Evolutionary conservation across 2,888 invertebrate species (phyloP).

Genomic region (Auanema freiburgensis): DNA sequence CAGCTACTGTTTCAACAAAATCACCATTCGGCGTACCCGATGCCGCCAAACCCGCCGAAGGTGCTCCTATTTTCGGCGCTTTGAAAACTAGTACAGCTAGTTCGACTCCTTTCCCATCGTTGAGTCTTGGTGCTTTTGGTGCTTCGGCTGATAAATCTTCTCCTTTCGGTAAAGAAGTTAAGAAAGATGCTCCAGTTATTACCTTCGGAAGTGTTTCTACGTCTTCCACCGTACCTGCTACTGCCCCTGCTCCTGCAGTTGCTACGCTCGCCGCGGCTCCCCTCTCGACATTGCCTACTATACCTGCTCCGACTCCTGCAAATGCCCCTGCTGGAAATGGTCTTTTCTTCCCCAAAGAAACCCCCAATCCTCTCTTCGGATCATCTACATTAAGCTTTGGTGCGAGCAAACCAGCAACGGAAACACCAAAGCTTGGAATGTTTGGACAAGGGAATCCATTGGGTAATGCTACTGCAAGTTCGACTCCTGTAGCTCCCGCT

Average conservation of each 20-base stretch:
- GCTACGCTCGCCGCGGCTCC: background rate
- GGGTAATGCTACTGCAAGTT: background rate
- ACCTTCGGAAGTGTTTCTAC: slow-evolving; percentile 6
- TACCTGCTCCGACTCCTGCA: background rate
- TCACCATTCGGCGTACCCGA: background rate
- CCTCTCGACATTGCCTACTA: background rate
- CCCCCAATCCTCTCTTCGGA: no score
- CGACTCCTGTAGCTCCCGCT: background rate
- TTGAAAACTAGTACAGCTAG: background rate
- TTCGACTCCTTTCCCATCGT: background rate
- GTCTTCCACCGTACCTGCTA: background rate
- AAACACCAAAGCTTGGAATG: no score
- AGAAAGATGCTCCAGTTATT: background rate
- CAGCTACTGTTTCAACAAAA: background rate
- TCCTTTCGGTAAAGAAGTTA: background rate
- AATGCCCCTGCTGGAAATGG: background rate
- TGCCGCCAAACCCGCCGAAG: no score
- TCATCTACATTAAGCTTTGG: no score
- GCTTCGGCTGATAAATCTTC: background rate
- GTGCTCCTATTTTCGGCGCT: background rate
- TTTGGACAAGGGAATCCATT: background rate
- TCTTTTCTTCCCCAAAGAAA: no score
- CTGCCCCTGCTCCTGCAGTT: background rate
- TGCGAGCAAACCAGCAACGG: no score
- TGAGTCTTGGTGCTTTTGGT: background rate